These are phyloP conservation scores for Neotoxoptera formosana DNA, from an alignment of 1,140 invertebrate species.

Conservation along the genomic window DNA sequence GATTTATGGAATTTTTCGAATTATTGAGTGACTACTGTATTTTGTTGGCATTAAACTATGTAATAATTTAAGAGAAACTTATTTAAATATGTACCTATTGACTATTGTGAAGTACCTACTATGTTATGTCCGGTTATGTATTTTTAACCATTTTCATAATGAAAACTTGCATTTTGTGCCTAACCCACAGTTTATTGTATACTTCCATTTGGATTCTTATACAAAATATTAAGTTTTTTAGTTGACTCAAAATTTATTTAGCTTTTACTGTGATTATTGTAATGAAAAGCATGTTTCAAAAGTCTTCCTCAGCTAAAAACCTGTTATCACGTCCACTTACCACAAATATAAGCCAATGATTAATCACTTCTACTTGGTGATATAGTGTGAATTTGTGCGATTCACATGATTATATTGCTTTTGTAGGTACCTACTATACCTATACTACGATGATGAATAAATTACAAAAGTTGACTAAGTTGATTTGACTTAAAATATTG, in stretches of 20 bases:
- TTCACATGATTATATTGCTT: neutral
- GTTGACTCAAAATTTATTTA: neutral
- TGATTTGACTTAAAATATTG: neutral
- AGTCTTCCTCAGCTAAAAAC: neutral
- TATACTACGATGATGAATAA: neutral
- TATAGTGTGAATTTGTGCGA: too few relatives aligned
- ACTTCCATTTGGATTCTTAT: neutral
- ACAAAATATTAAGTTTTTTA: neutral
- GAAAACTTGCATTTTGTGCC: neutral
- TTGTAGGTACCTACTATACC: neutral
- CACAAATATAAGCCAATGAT: neutral
- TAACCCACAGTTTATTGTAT: neutral
- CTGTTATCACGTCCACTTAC: neutral
- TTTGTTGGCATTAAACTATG: neutral
- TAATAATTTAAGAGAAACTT: neutral
- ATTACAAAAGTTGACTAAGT: neutral
- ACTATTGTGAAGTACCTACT: neutral
- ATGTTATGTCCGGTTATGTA: neutral
- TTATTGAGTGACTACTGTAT: neutral
- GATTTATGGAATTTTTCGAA: too few relatives aligned
- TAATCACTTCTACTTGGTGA: neutral
- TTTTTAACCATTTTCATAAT: neutral
- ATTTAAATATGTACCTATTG: neutral
- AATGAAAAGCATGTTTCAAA: neutral
- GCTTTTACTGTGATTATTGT: neutral